These are phyloP conservation scores for Plectrocnemia conspersa DNA, from an alignment of 1,140 invertebrate species.

Conservation along the genomic window DNA sequence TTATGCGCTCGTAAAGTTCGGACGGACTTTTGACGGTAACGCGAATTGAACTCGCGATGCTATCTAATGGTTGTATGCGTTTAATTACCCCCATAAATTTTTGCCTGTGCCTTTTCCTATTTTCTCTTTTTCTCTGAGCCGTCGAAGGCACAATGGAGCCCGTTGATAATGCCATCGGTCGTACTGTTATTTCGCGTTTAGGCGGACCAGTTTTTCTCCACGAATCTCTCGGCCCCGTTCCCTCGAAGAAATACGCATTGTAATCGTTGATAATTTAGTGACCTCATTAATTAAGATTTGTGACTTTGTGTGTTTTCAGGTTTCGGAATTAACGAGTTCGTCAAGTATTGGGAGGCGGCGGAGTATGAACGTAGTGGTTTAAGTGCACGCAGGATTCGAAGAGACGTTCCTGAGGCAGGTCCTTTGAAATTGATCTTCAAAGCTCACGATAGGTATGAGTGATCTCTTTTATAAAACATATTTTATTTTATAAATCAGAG, in stretches of 20 bases:
- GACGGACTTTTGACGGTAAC: too few species aligned
- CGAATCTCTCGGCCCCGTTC: conserved; percentile 12
- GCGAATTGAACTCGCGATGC: too few species aligned
- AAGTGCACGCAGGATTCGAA: not conserved
- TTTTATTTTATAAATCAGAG: too few species aligned
- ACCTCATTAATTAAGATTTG: not conserved
- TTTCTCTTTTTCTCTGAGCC: too few species aligned
- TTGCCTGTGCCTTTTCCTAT: too few species aligned
- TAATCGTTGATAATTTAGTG: not conserved
- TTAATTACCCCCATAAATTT: too few species aligned
- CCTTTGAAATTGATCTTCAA: conserved; percentile 28
- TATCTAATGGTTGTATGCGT: too few species aligned
- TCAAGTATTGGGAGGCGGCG: conserved; percentile 30
- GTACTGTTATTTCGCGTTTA: not conserved
- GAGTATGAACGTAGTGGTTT: conserved; percentile 17
- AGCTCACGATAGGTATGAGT: conserved; percentile 35
- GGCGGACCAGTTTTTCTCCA: conserved; percentile 17
- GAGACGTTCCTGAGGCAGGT: conserved; percentile 6
- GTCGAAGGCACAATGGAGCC: too few species aligned
- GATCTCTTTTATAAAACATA: too few species aligned
- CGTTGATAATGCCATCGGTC: too few species aligned
- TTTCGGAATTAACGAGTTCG: conserved; percentile 32
- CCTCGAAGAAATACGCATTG: conserved; percentile 9
- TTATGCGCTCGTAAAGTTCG: too few species aligned
- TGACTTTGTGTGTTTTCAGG: conserved; percentile 23